These are phyloP conservation scores for Hydrocynus forskahlii DNA, from an alignment of 2,797 vertebrate genomes.

Conservation along the genomic window DNA sequence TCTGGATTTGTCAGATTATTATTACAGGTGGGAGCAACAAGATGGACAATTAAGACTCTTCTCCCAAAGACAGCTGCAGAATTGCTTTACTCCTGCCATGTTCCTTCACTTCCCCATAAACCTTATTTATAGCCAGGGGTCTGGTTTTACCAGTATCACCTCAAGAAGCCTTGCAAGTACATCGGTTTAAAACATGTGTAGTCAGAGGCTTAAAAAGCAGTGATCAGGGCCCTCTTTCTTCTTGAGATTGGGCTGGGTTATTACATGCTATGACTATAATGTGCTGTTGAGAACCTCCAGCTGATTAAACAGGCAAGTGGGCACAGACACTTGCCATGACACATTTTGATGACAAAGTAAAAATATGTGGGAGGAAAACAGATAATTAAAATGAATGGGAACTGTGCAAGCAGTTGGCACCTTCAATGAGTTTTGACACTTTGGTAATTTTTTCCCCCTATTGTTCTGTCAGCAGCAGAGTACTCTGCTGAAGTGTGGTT, in stretches of 20 bases:
- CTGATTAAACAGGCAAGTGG: background rate
- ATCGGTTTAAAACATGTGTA: constrained; percentile 15
- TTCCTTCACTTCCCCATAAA: constrained; percentile 8
- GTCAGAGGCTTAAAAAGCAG: background rate
- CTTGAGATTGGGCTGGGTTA: background rate
- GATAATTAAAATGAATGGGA: background rate
- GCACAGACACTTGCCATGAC: background rate
- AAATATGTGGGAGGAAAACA: background rate
- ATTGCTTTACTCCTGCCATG: constrained; percentile 19
- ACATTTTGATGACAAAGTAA: background rate
- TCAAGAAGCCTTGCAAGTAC: constrained; percentile 29
- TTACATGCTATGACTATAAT: background rate
- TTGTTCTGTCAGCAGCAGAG: constrained; percentile 1
- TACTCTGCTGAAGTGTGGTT: background rate
- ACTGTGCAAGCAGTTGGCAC: background rate
- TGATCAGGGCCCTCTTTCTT: background rate
- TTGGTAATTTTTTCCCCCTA: background rate
- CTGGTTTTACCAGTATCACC: background rate
- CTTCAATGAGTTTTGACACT: constrained; percentile 2
- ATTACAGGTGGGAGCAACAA: constrained; percentile 8
- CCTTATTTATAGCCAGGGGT: constrained; percentile 32
- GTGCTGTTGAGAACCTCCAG: background rate
- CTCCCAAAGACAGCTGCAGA: constrained; percentile 34
- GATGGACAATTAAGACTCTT: constrained; percentile 38
- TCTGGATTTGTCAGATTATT: constrained; percentile 23